Base-by-base conservation (phyloP, 2,888 invertebrate species). In the Odontocerum albicorne region DNA sequence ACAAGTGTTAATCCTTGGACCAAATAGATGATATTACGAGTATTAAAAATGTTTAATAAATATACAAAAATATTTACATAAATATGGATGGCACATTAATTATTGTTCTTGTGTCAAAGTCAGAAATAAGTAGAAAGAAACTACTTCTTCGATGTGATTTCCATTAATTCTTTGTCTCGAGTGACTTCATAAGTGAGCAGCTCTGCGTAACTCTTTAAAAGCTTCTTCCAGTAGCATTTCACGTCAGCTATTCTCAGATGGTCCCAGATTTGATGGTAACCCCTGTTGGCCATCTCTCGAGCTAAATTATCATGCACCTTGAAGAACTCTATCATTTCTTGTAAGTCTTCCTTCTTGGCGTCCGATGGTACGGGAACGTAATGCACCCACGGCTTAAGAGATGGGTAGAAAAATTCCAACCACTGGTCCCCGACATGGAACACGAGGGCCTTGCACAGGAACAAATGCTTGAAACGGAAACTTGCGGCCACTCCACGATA, bases 401-500 rank as follows among this genome's bases (percentile, higher is more conserved):
- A 83, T 2, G 86, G 81, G 68, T 98, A 98, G 72, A 94, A 98
- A 71, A 97, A 98, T 75, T 98, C 97, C 32, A 85, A 75, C 96
- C 96, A 97, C 61, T 95, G 91, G 63, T 90, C 80, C 0, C 96
- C 96, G 1, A 96, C 94, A 70, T 97, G 96, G 66, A 96, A 92
- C 1, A 98, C 92, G 32, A 96, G 72, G 0, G 96, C 96, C 64
- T 88, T 86, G 68, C 97, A 98, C 1, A 97, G 75, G 66, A 97
- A 93, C 35, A 98, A 79, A 74, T 97, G 96, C 69, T 96, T 96
- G 49, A 96, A 85, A n/a, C 97, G 83, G 68, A 98, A 98, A 70
- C 96, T 96, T 7, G 97, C 97, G 2, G 97, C 96, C 0, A 98
- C 96, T 2, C 97, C 97, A 62, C 96, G 84, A 68, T 93, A 97